Conservation (phyloP, 1,140 invertebrate species). For the Tachypleus tridentatus region DNA sequence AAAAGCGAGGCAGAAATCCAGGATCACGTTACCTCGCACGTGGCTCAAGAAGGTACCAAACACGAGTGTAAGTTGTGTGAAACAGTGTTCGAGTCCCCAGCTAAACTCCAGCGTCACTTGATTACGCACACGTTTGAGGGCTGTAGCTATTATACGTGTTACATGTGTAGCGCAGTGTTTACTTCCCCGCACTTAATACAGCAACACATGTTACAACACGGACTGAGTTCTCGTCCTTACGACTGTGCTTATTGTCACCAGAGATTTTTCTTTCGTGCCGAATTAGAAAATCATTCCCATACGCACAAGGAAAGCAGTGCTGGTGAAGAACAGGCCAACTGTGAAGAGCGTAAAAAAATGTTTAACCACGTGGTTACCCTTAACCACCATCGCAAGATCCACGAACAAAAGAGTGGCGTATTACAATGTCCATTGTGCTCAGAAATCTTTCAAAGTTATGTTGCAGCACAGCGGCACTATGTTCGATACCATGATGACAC, state of each 20-base stretch:
- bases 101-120: constrained; percentile 74
- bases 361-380: constrained; percentile 3
- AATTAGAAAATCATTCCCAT: constrained; percentile 65
- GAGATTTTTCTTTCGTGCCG: constrained; percentile 82
- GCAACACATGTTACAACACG: constrained; percentile 70
- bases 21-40: constrained; percentile 47
- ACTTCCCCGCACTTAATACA: constrained; percentile 63
- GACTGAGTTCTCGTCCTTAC: constrained; percentile 60
- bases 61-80: constrained; percentile 62
- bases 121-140: constrained; percentile 86
- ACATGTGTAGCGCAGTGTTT: constrained; percentile 76
- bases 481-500: constrained; percentile 27
- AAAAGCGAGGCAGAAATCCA: constrained; percentile 52
- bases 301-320: constrained; percentile 3
- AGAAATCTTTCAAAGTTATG: constrained; percentile 15
- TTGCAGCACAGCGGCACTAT: constrained; percentile 31
- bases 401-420: constrained; percentile 21
- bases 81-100: constrained; percentile 51
- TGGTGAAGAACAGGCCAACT: neutral
- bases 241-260: constrained; percentile 67
- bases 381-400: constrained; percentile 15
- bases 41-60: constrained; percentile 41
- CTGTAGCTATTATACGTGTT: constrained; percentile 65
- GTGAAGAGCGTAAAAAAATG: neutral
- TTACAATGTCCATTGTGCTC: constrained; percentile 31